Evolutionary conservation across 2,797 vertebrate genomes (phyloP).

Genomic region (Myripristis murdjan): DNA sequence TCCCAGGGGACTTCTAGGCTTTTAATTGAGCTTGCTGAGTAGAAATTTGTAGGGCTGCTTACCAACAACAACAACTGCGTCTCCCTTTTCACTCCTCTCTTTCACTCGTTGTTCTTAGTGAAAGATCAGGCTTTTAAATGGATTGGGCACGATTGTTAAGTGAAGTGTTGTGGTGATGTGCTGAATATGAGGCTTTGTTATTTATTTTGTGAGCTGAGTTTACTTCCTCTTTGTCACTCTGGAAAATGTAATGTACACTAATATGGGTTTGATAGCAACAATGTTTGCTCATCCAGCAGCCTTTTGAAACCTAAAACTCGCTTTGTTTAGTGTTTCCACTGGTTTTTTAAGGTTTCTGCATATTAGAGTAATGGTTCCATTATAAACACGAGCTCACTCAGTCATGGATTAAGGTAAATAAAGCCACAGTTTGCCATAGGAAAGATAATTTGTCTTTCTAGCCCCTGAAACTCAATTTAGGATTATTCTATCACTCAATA

Average conservation of each 20-base stretch:
- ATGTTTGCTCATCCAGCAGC: conserved; percentile 22
- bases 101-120: conserved; percentile 31
- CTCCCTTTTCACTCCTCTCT: conserved; percentile 62
- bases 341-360: conserved; percentile 58
- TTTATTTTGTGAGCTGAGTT: conserved; percentile 24
- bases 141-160: conserved; percentile 50
- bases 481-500: conserved; percentile 49
- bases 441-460: conserved; percentile 66
- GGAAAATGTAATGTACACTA: neutral
- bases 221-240: neutral
- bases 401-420: conserved; percentile 70
- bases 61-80: conserved; percentile 72
- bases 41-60: conserved; percentile 85
- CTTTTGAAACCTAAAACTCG: conserved; percentile 36
- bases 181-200: conserved; percentile 20
- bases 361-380: conserved; percentile 58
- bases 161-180: conserved; percentile 47
- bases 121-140: conserved; percentile 43
- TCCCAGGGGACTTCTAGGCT: conserved; percentile 85
- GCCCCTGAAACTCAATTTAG: conserved; percentile 54
- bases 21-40: conserved; percentile 88
- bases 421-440: conserved; percentile 50
- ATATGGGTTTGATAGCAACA: conserved; percentile 15
- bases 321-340: conserved; percentile 51
- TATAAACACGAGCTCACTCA: conserved; percentile 67